Conservation (phyloP, 1,140 invertebrate genomes). For the Himalopsyche phryganea region DNA sequence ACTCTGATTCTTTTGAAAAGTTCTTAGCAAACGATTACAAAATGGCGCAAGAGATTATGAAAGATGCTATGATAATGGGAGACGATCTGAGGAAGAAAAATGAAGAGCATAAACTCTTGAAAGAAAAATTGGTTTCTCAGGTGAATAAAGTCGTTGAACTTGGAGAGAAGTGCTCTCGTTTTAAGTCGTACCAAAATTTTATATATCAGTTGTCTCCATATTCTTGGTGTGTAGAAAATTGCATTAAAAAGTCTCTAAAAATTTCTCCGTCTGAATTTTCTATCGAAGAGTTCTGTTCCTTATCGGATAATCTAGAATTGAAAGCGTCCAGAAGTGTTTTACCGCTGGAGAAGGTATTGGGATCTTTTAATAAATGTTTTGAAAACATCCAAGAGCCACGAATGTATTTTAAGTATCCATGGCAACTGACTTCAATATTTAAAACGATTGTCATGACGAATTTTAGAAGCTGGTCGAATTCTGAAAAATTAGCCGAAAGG, state of each 20-base stretch:
- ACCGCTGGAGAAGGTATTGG: constrained; percentile 17
- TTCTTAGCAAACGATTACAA: constrained; percentile 60
- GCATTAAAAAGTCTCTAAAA: no score
- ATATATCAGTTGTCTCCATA: constrained; percentile 57
- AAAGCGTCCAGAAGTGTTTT: no score
- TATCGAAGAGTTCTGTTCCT: no score
- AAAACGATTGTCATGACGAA: constrained; percentile 57
- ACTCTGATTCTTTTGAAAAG: constrained; percentile 58
- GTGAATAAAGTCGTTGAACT: constrained; percentile 58
- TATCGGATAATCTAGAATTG: no score
- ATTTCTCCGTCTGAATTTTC: no score
- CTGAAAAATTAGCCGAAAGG: constrained; percentile 57
- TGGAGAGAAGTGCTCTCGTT: constrained; percentile 58
- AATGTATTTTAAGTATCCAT: constrained; percentile 57
- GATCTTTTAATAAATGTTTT: constrained; percentile 47
- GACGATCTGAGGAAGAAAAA: constrained; percentile 46
- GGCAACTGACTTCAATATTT: constrained; percentile 45
- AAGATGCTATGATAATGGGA: constrained; percentile 51
- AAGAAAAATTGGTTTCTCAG: constrained; percentile 49
- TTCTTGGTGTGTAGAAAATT: constrained; percentile 53
- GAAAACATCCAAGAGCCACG: constrained; percentile 42
- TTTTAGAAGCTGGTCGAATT: constrained; percentile 60
- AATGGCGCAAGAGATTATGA: constrained; percentile 55
- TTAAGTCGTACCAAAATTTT: constrained; percentile 63
- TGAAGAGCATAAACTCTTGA: constrained; percentile 51